A percentile compares a stretch with the other conserved stretches of the same genome.
Evolutionary conservation across 1,140 invertebrate genomes (phyloP).

Genomic region (Cylas formicarius): DNA sequence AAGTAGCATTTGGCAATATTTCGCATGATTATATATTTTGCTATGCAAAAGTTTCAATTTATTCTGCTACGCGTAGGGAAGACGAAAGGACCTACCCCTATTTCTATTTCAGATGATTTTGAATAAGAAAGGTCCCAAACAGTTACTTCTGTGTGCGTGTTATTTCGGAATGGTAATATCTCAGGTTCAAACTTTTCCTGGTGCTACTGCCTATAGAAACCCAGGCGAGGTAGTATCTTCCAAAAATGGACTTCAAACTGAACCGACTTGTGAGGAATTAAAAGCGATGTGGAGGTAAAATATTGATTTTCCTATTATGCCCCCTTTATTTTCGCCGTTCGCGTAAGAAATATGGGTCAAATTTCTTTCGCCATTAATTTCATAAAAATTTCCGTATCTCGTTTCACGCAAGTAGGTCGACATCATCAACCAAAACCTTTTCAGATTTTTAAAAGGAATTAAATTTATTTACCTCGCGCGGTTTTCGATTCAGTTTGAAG

Average conservation of each 20-base stretch:
- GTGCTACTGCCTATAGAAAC: conserved; percentile 31
- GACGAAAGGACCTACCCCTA: background rate
- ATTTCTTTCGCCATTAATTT: too few relatives aligned
- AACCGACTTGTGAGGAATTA: conserved; percentile 79
- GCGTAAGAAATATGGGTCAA: too few relatives aligned
- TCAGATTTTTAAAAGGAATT: too few relatives aligned
- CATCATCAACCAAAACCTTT: too few relatives aligned
- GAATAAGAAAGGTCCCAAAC: too few relatives aligned
- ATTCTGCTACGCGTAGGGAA: background rate
- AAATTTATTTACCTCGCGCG: too few relatives aligned
- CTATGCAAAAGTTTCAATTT: conserved; percentile 1
- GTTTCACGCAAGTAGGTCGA: too few relatives aligned
- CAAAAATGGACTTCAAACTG: conserved; percentile 41
- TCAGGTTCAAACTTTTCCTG: conserved; percentile 27
- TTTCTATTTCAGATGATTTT: conserved; percentile 24
- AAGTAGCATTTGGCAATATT: conserved; percentile 1
- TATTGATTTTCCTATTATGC: too few relatives aligned
- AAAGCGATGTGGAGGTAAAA: conserved; percentile 79
- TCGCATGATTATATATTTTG: conserved; percentile 1
- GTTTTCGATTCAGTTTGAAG: too few relatives aligned
- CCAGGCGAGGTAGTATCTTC: conserved; percentile 32
- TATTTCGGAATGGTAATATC: conserved; percentile 15
- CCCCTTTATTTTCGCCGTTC: too few relatives aligned
- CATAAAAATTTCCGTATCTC: too few relatives aligned
- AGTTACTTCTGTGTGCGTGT: too few relatives aligned